Percentiles rank a stretch among this genome's conserved stretches.
These are phyloP conservation scores for Montipora capricornis DNA, from an alignment of 64 coral and sea anemone genomes.

Conservation along the genomic window DNA sequence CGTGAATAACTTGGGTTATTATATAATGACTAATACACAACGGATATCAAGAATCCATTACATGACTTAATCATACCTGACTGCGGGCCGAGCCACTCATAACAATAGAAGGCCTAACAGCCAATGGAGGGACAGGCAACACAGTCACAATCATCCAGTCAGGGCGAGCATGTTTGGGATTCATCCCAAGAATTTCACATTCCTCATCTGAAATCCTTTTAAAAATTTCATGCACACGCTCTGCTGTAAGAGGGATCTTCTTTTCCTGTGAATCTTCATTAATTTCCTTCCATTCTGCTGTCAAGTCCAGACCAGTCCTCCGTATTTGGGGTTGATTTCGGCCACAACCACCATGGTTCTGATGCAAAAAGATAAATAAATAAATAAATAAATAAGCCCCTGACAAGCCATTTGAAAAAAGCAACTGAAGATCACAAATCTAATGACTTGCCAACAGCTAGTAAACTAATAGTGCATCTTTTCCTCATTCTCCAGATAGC, in stretches of 20 bases:
- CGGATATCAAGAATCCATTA: not conserved
- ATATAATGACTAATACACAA: no score
- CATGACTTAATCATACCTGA: conserved; percentile 73
- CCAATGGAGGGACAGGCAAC: conserved; percentile 91
- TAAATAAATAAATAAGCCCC: not conserved
- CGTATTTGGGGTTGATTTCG: conserved; percentile 95
- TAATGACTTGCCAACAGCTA: no score
- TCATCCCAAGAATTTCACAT: conserved; percentile 93
- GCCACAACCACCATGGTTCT: conserved; percentile 99
- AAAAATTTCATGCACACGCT: conserved; percentile 97
- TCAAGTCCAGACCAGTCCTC: conserved; percentile 87
- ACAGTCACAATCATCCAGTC: conserved; percentile 99
- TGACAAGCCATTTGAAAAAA: not conserved
- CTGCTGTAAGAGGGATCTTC: conserved; percentile 97
- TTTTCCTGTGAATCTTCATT: conserved; percentile 99
- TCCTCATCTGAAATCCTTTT: conserved; percentile 99
- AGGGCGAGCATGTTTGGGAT: conserved; percentile 84
- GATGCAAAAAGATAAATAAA: not conserved
- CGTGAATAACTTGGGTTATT: no score
- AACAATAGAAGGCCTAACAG: conserved; percentile 98
- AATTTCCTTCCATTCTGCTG: conserved; percentile 98
- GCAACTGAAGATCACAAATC: not conserved
- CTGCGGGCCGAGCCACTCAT: conserved; percentile 96
- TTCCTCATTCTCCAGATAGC: no score
- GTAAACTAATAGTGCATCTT: no score